A percentile compares a stretch with the other conserved stretches of the same genome.
These are phyloP conservation scores for Astreopora myriophthalma DNA, from an alignment of 64 coral and sea anemone species.

Conservation along the genomic window DNA sequence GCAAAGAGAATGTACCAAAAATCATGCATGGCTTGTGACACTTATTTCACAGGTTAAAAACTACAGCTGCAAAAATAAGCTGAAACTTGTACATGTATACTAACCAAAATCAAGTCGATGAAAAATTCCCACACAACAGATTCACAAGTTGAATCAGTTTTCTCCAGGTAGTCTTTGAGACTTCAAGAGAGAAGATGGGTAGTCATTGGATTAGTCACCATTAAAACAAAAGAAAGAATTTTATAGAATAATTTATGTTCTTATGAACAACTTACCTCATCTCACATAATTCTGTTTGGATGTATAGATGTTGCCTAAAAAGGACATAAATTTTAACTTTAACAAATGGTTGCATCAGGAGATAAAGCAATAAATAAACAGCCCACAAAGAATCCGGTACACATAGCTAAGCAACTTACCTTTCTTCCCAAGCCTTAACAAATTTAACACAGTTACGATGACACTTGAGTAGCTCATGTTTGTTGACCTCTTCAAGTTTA, in stretches of 20 bases:
- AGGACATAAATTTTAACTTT: neutral
- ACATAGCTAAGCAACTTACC: slow-evolving; percentile 41
- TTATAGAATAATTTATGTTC: too few relatives aligned
- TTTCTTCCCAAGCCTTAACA: slow-evolving; percentile 98
- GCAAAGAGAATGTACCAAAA: neutral
- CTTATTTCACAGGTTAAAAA: neutral
- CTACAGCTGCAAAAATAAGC: neutral
- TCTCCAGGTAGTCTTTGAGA: slow-evolving; percentile 74
- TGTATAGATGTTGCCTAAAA: slow-evolving; percentile 92
- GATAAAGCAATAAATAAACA: neutral
- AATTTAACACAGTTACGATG: slow-evolving; percentile 98
- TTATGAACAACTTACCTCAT: slow-evolving; percentile 95
- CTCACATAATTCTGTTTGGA: slow-evolving; percentile 97
- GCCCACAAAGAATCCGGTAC: too few relatives aligned
- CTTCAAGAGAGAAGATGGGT: neutral
- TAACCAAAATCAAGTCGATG: neutral
- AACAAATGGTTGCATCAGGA: neutral
- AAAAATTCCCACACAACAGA: slow-evolving; percentile 69
- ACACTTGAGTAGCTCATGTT: slow-evolving; percentile 80
- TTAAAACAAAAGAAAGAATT: too few relatives aligned
- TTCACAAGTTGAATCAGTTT: slow-evolving; percentile 59
- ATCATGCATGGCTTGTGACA: neutral
- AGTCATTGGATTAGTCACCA: neutral
- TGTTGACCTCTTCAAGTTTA: slow-evolving; percentile 98
- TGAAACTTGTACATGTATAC: neutral